These are phyloP conservation scores for Podargus strigoides DNA, from an alignment of 2,797 vertebrate species.

Conservation along the genomic window DNA sequence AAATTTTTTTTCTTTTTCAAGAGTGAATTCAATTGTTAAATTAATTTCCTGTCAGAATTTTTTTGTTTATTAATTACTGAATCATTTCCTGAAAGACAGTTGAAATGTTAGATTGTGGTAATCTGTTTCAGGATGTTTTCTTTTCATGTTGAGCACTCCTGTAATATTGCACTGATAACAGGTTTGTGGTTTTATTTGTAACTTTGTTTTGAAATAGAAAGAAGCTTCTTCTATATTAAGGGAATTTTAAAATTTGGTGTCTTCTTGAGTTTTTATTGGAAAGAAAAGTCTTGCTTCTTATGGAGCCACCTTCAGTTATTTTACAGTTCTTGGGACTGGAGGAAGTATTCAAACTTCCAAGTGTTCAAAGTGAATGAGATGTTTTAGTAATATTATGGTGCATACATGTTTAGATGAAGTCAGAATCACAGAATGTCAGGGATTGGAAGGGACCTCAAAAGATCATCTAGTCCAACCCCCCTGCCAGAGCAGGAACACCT, in stretches of 20 bases:
- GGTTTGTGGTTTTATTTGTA: not conserved
- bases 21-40: not conserved
- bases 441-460: no score
- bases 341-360: not conserved
- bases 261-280: not conserved
- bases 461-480: no score
- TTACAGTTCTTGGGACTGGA: not conserved
- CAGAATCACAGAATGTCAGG: no score
- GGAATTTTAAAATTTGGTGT: fast-evolving
- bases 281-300: not conserved
- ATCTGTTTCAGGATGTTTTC: not conserved
- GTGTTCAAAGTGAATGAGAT: no score
- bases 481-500: no score
- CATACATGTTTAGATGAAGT: not conserved
- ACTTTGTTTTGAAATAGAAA: not conserved
- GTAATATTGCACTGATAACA: not conserved
- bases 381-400: fast-evolving
- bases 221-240: not conserved
- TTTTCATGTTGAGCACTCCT: not conserved
- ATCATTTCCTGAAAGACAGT: not conserved
- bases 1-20: not conserved
- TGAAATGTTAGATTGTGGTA: not conserved
- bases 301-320: not conserved
- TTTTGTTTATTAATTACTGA: not conserved
- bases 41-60: not conserved